Evolutionary conservation across 2,888 invertebrate genomes (phyloP), one percentile per base, ranked within the genome.

Genomic region (Horisme vitalbata): DNA sequence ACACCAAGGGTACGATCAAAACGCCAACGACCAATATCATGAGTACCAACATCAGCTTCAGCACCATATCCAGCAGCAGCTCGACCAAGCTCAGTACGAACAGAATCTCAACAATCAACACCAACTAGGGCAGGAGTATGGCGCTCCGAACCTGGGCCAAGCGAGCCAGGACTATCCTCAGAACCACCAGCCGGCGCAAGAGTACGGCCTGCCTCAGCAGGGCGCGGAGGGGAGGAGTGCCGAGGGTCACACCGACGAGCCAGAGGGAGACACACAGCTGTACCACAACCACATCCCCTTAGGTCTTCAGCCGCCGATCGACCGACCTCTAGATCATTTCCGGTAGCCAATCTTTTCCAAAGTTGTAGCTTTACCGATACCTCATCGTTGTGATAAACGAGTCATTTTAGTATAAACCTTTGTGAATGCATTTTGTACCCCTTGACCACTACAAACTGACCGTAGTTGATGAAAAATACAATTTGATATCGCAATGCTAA

Each of bases 211-310:
- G 4, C 81, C 83, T 11, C 43, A 43, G 1, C 82, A 79, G 47
- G 74, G 76, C n/a, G 72, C 77, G n/a, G 87, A 86, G 35, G 86
- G 86, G 0, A 76, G 88, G 9, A 84, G 84, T 32, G 67, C 71
- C 3, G 80, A 80, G 32, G 70, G 63, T 0, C 38, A 37, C 5
- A 14, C 44, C 1, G 49, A 49, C 8, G 69, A 61, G 20, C 62
- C 56, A 1, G 61, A 54, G 3, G 56, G 47, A 0, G 67, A 67
- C 10, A 48, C 62, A 12, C 79, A 80, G 52, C 66, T 69, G 33
- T 90, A 64, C 59, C 84, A 83, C 57, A 87, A 89, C 56, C 90
- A 89, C 64, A 87, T 90, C 48, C 89, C 90, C 0, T 68, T 85
- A 9, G 82, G 79, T 4, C 72, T 87, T 18, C 87, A 88, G 65